Evolutionary conservation across 2,797 vertebrate species (phyloP).

Genomic region (Mus minutoides): DNA sequence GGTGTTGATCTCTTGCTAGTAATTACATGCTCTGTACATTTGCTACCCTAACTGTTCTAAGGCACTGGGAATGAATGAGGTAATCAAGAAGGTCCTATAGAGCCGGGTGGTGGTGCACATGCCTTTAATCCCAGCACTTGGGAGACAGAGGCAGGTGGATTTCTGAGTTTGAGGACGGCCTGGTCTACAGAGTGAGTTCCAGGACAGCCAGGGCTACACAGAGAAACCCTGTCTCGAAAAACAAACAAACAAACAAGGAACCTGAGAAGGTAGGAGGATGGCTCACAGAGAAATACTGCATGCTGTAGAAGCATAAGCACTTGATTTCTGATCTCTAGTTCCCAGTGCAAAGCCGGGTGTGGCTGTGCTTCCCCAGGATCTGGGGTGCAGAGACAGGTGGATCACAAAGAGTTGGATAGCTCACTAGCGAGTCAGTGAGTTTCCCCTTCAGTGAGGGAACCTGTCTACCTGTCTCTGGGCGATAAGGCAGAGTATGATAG

Average conservation of each 20-base stretch:
- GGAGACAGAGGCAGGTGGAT: too few species aligned
- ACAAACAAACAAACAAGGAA: too few species aligned
- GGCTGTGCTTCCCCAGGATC: background rate
- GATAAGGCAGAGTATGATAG: background rate
- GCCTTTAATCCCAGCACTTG: too few species aligned
- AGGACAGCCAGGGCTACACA: too few species aligned
- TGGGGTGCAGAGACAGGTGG: background rate
- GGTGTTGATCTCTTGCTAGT: background rate
- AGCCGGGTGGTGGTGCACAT: too few species aligned
- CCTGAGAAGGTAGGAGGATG: background rate
- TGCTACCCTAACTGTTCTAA: background rate
- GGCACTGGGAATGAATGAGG: background rate
- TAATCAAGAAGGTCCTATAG: background rate
- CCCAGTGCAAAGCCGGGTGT: background rate
- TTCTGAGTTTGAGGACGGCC: too few species aligned
- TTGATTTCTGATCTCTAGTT: background rate
- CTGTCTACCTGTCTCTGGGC: background rate
- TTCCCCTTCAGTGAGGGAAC: background rate
- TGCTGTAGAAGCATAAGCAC: background rate
- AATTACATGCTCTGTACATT: background rate
- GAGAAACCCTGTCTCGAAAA: too few species aligned
- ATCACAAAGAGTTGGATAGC: background rate
- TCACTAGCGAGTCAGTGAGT: background rate
- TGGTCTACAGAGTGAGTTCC: too few species aligned
- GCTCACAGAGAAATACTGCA: background rate